Percentiles rank a stretch among this genome's conserved stretches.
phyloP scores from a whole-genome alignment of 2,113 vertebrate genomes.

The Hymenochirus boettgeri region DNA sequence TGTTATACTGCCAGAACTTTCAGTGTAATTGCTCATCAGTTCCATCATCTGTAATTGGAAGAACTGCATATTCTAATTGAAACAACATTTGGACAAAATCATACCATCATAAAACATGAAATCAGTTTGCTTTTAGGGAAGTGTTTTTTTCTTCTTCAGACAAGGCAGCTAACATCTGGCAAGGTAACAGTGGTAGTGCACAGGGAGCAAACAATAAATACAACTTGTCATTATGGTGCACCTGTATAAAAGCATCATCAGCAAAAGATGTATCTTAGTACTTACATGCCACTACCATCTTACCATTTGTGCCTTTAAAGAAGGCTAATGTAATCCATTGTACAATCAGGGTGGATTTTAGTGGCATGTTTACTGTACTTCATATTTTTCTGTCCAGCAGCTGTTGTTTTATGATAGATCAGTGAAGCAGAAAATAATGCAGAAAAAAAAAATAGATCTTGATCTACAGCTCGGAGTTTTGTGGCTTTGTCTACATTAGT shows the following conservation, averaged over 20 bases:
- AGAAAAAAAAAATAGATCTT: conserved; percentile 74
- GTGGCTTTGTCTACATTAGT: conserved; percentile 70
- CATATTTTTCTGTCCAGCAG: conserved; percentile 67
- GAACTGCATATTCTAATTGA: conserved; percentile 37
- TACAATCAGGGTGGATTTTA: conserved; percentile 57
- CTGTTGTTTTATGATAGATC: conserved; percentile 87
- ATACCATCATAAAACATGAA: conserved; percentile 31
- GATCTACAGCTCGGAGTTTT: conserved; percentile 59
- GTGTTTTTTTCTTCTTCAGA: conserved; percentile 5
- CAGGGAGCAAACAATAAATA: conserved; percentile 45
- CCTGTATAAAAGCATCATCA: conserved; percentile 56
- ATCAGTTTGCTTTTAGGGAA: not conserved
- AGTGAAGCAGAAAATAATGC: conserved; percentile 90
- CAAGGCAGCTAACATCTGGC: not conserved
- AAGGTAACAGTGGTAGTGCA: not conserved
- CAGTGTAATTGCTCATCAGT: conserved; percentile 40
- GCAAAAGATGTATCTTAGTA: conserved; percentile 54
- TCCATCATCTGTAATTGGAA: conserved; percentile 44
- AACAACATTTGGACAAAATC: conserved; percentile 22
- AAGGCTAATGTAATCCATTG: conserved; percentile 64
- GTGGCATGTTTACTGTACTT: conserved; percentile 54
- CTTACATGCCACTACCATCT: conserved; percentile 56
- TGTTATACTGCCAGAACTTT: conserved; percentile 32
- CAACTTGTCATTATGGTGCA: conserved; percentile 55
- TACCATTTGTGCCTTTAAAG: conserved; percentile 55